Conservation (phyloP, 2,888 invertebrate species). For the Drosophila affinis region DNA sequence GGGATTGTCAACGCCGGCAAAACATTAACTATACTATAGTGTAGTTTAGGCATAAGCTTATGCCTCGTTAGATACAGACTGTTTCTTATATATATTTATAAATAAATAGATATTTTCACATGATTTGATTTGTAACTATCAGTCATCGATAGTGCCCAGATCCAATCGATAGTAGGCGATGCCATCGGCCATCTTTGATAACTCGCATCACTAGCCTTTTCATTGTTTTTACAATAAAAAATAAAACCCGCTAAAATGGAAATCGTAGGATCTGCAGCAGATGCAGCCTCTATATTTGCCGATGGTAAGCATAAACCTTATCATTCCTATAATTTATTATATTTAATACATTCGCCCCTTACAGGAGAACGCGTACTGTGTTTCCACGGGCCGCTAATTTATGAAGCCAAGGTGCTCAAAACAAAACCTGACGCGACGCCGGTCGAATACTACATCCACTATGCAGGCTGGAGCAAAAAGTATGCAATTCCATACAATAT, state of each 20-base stretch:
- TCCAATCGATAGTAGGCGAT: background rate
- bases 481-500: conserved; percentile 81
- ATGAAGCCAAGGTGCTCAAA: conserved; percentile 98
- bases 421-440: conserved; percentile 93
- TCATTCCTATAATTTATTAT: background rate
- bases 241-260: conserved; percentile 63
- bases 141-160: background rate
- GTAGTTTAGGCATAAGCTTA: conserved; percentile 18
- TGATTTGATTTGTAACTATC: conserved; percentile 20
- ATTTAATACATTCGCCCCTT: conserved; percentile 65
- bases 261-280: conserved; percentile 47
- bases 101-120: conserved; percentile 19
- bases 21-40: conserved; percentile 38
- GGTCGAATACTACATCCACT: conserved; percentile 96
- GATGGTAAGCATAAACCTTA: conserved; percentile 85
- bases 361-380: conserved; percentile 95
- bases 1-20: conserved; percentile 23
- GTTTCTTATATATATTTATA: conserved; percentile 29
- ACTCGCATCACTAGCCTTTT: conserved; percentile 26
- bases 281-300: conserved; percentile 84
- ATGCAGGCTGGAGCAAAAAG: conserved; percentile 99
- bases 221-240: conserved; percentile 56
- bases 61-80: conserved; percentile 19
- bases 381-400: conserved; percentile 97
- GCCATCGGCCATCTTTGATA: background rate